These are phyloP conservation scores for Strigops habroptila DNA, from an alignment of 2,113 vertebrate species.

Conservation along the genomic window DNA sequence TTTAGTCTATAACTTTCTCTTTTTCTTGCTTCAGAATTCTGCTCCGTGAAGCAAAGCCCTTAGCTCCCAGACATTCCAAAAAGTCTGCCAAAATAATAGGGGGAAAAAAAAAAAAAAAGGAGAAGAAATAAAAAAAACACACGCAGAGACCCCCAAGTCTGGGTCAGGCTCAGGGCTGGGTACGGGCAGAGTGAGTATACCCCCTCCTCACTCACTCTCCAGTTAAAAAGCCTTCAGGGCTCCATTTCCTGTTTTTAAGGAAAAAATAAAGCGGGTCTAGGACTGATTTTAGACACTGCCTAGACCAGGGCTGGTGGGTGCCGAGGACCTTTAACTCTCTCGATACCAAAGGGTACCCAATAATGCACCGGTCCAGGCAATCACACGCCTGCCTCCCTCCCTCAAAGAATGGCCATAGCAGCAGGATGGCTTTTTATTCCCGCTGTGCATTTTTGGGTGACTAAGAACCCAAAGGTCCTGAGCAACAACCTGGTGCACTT, in stretches of 20 bases:
- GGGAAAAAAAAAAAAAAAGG: not conserved
- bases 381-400: not conserved
- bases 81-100: constrained; percentile 88
- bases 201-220: constrained; percentile 59
- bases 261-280: constrained; percentile 65
- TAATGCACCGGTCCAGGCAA: fast-evolving
- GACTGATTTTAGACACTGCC: constrained; percentile 61
- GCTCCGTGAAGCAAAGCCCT: constrained; percentile 84
- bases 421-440: not conserved
- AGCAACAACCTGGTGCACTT: not conserved
- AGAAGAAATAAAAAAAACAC: constrained; percentile 44
- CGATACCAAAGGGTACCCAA: not conserved
- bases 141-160: constrained; percentile 82
- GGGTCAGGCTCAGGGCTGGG: constrained; percentile 73
- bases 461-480: not conserved
- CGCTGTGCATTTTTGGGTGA: fast-evolving
- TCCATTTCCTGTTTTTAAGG: constrained; percentile 77
- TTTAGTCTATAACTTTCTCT: constrained; percentile 94
- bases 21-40: constrained; percentile 86
- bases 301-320: constrained; percentile 54
- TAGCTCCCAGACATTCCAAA: constrained; percentile 91
- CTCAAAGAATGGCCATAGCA: not conserved
- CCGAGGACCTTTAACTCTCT: constrained; percentile 66
- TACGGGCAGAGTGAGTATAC: constrained; percentile 37
- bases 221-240: constrained; percentile 62